These are phyloP conservation scores for Ceratitis capitata DNA, from an alignment of 1,140 invertebrate genomes.

Conservation along the genomic window DNA sequence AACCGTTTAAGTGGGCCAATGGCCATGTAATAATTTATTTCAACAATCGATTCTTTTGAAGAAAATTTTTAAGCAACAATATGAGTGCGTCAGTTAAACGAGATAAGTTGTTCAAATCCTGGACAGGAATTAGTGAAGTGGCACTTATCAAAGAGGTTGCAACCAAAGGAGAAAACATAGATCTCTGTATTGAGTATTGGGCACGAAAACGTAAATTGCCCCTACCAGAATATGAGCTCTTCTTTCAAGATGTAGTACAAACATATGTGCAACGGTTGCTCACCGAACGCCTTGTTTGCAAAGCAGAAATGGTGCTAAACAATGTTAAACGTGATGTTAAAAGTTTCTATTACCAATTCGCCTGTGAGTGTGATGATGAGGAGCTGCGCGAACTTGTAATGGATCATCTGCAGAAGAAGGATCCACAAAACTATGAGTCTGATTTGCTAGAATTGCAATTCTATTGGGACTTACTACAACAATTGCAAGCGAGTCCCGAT, in stretches of 20 bases:
- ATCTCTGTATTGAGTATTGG: constrained; percentile 58
- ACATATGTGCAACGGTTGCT: constrained; percentile 60
- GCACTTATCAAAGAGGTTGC: constrained; percentile 62
- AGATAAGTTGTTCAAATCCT: constrained; percentile 59
- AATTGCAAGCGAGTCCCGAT: constrained; percentile 49
- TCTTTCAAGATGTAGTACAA: constrained; percentile 60
- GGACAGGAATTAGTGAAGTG: constrained; percentile 58
- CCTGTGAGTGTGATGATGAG: constrained; percentile 54
- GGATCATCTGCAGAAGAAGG: constrained; percentile 55
- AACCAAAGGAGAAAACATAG: constrained; percentile 62
- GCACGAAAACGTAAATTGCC: constrained; percentile 55
- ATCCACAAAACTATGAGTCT: constrained; percentile 51
- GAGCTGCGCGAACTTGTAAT: constrained; percentile 56
- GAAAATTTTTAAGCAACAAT: background rate
- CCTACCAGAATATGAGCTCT: constrained; percentile 52
- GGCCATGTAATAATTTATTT: background rate
- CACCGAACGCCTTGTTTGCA: constrained; percentile 59
- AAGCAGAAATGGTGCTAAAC: constrained; percentile 58
- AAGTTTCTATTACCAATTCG: constrained; percentile 61
- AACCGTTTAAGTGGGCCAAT: background rate
- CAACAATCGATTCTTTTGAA: background rate
- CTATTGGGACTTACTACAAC: constrained; percentile 56
- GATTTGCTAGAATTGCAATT: constrained; percentile 53
- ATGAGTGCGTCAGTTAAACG: constrained; percentile 41
- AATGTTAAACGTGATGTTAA: constrained; percentile 60